These are phyloP conservation scores for Heterocephalus glaber DNA, from an alignment of 2,113 vertebrate genomes.

Conservation along the genomic window DNA sequence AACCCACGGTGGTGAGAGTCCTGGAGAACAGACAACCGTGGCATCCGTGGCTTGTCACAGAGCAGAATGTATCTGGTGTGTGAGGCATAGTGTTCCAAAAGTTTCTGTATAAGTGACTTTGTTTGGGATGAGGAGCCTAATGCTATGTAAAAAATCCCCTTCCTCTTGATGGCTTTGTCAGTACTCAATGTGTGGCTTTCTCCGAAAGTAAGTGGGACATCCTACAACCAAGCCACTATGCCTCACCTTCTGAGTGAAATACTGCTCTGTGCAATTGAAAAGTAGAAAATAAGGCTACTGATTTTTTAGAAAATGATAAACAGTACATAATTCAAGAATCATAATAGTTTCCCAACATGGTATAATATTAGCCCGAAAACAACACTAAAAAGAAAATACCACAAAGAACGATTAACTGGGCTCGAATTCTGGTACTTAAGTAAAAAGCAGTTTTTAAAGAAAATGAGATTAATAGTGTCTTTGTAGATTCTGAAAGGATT, in stretches of 20 bases:
- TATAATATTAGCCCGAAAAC: neutral
- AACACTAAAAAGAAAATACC: neutral
- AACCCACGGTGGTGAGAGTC: neutral
- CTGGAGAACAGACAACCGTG: no score
- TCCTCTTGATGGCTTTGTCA: neutral
- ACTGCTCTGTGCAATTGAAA: neutral
- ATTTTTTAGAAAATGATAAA: neutral
- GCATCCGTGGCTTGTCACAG: neutral
- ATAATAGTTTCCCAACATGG: neutral
- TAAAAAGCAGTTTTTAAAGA: neutral
- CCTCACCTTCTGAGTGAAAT: neutral
- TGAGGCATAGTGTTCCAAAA: neutral
- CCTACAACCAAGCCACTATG: neutral
- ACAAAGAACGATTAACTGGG: neutral
- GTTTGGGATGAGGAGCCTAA: neutral
- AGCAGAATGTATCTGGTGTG: neutral
- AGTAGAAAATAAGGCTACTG: neutral
- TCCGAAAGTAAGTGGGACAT: neutral
- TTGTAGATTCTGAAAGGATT: neutral
- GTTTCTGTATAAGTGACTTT: neutral
- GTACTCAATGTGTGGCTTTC: neutral
- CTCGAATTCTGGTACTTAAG: neutral
- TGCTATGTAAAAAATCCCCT: neutral
- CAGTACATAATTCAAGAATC: neutral
- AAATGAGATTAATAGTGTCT: neutral